Conservation (phyloP, 2,888 invertebrate genomes). For the Yponomeuta sedellus region DNA sequence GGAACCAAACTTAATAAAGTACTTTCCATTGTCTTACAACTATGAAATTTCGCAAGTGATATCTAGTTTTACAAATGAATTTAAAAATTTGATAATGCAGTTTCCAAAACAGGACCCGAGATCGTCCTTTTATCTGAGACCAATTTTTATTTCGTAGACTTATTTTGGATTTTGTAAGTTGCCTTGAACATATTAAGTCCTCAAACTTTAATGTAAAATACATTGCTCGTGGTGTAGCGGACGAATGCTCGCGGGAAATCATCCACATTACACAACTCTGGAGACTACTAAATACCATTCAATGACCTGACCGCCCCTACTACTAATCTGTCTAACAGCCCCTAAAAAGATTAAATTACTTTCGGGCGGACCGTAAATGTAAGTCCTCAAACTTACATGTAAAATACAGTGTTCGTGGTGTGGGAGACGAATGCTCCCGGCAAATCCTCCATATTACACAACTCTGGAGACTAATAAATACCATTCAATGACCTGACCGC, state of each 20-base stretch:
- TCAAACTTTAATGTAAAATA: not conserved
- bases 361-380: no score
- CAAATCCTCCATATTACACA: conserved; percentile 27
- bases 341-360: conserved; percentile 37
- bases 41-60: no score
- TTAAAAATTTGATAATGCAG: no score
- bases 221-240: not conserved
- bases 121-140: no score
- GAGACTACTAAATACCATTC: conserved; percentile 55
- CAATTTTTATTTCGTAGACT: not conserved
- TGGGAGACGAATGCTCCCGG: not conserved
- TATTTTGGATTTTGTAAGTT: no score
- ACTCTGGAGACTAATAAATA: conserved; percentile 54
- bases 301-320: conserved; percentile 50
- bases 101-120: no score
- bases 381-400: no score
- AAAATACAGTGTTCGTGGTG: not conserved
- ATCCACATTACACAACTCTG: conserved; percentile 23
- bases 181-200: not conserved
- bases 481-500: conserved; percentile 48
- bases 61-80: no score
- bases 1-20: no score
- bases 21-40: no score
- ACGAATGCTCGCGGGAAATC: not conserved
- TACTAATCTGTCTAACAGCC: conserved; percentile 64